Evolutionary conservation across 1,140 invertebrate genomes (phyloP).

Genomic region (Pseudoatta argentina): DNA sequence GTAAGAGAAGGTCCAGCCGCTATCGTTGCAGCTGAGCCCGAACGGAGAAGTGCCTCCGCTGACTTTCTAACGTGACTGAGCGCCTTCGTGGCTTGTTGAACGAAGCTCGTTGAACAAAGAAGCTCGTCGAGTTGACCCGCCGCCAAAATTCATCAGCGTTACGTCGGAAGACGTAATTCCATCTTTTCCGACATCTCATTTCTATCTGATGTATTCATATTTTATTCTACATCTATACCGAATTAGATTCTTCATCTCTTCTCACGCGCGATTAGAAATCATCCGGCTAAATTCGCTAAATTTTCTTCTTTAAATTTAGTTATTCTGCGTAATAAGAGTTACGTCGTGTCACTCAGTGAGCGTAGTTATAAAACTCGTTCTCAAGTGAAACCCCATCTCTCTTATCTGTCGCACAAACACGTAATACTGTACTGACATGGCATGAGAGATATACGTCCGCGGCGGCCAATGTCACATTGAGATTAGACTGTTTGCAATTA

Average conservation of each 20-base stretch:
- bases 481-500: constrained; percentile 82
- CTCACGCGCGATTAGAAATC: not conserved
- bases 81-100: constrained; percentile 82
- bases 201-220: not conserved
- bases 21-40: constrained; percentile 42
- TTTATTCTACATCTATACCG: not conserved
- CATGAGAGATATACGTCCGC: constrained; percentile 60
- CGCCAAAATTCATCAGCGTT: constrained; percentile 13
- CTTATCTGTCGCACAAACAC: constrained; percentile 73
- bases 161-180: not conserved
- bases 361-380: constrained; percentile 45
- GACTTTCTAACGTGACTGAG: constrained; percentile 85
- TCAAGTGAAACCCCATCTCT: constrained; percentile 34
- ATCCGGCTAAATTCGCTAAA: not conserved
- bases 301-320: not conserved
- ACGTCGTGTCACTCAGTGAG: not conserved
- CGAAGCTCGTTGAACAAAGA: constrained; percentile 24
- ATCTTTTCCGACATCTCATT: not conserved
- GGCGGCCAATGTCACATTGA: constrained; percentile 82
- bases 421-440: constrained; percentile 28
- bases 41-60: constrained; percentile 60
- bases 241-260: not conserved
- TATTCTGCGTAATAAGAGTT: constrained; percentile 30
- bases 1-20: constrained; percentile 17
- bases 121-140: not conserved